phyloP scores from a whole-genome alignment of 1,140 invertebrate species.

The Thaumatotibia leucotreta region DNA sequence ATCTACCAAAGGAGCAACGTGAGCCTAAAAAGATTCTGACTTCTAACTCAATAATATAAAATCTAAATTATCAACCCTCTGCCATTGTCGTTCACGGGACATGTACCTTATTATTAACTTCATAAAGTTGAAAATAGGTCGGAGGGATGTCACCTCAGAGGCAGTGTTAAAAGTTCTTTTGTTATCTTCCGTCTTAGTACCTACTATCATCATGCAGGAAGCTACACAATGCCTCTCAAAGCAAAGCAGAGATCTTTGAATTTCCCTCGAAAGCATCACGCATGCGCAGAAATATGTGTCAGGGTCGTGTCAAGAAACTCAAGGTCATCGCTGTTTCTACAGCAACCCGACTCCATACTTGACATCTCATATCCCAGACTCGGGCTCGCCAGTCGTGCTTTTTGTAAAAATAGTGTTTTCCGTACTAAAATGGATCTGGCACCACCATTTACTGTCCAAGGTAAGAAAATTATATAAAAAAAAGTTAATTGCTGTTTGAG shows the following conservation, averaged over 20 bases:
- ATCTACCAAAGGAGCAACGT: no score
- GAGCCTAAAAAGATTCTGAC: no score
- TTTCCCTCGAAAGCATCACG: constrained; percentile 31
- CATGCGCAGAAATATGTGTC: constrained; percentile 60
- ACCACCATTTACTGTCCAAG: constrained; percentile 35
- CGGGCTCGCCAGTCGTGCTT: background rate
- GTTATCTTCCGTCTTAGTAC: background rate
- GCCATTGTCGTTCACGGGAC: no score
- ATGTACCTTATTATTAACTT: no score
- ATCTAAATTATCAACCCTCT: no score
- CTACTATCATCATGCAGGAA: background rate
- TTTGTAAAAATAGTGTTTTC: constrained; percentile 10
- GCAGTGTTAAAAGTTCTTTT: no score
- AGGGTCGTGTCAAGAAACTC: constrained; percentile 55
- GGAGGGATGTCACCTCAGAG: no score
- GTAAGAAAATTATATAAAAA: constrained; percentile 18
- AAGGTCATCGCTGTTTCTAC: constrained; percentile 65
- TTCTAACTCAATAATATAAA: no score
- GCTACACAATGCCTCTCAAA: background rate
- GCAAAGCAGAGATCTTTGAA: constrained; percentile 18
- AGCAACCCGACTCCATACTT: constrained; percentile 1
- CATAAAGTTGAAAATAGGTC: no score
- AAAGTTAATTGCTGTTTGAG: background rate
- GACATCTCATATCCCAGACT: background rate
- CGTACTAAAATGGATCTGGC: constrained; percentile 32